phyloP scores from a whole-genome alignment of 2,888 invertebrate species.

The Heliconius cydno region DNA sequence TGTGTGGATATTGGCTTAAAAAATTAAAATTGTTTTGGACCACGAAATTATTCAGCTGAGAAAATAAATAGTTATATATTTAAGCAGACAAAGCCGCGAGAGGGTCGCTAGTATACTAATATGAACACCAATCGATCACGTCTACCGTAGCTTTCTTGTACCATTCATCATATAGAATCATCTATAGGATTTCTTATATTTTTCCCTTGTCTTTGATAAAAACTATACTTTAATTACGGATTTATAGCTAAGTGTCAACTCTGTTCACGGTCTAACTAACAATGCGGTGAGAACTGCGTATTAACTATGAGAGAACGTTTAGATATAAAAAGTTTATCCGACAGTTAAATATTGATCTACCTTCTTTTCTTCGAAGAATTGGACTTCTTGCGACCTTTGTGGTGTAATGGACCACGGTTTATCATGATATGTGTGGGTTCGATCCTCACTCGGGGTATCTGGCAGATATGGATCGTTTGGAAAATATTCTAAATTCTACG shows the following conservation, averaged over 20 bases:
- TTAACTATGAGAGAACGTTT: conserved; percentile 39
- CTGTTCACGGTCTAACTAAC: conserved; percentile 13
- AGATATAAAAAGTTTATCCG: conserved; percentile 32
- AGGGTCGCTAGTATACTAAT: background rate
- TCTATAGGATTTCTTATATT: conserved; percentile 22
- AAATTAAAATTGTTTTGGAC: no score
- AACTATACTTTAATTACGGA: conserved; percentile 31
- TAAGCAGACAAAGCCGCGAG: no score
- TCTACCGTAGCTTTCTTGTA: background rate
- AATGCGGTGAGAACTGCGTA: conserved; percentile 36
- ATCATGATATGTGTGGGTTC: background rate
- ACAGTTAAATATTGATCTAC: background rate
- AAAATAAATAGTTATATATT: no score
- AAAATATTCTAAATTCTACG: no score
- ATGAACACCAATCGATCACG: conserved; percentile 4
- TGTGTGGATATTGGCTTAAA: no score
- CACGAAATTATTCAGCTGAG: no score
- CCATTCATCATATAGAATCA: background rate
- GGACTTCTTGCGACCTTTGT: background rate
- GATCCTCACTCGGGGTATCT: background rate
- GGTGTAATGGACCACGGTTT: no score
- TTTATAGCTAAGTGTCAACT: conserved; percentile 18
- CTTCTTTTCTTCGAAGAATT: background rate
- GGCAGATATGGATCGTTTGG: no score
- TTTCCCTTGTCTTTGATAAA: conserved; percentile 31